These are phyloP conservation scores for Eulithis testata DNA, from an alignment of 2,888 invertebrate species.

Conservation along the genomic window DNA sequence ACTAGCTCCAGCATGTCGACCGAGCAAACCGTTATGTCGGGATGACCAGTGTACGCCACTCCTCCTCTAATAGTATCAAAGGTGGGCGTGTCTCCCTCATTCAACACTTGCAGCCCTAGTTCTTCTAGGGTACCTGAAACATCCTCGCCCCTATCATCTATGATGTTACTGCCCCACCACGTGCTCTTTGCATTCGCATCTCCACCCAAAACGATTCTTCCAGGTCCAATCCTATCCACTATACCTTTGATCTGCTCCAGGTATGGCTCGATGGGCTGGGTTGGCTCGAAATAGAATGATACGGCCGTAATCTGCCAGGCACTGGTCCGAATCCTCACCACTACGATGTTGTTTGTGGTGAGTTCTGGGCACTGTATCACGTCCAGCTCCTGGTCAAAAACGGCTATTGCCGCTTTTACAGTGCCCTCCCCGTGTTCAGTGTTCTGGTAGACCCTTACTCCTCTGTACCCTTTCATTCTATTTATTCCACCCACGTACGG, in stretches of 20 bases:
- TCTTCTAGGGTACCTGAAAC: neutral
- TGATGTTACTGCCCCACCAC: no score
- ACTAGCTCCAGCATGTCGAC: neutral
- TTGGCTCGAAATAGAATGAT: neutral
- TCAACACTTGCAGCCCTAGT: neutral
- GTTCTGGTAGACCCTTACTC: no score
- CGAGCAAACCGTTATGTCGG: neutral
- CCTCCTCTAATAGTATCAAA: neutral
- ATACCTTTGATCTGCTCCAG: neutral
- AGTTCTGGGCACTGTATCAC: no score
- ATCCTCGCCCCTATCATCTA: neutral
- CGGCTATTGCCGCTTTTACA: constrained; percentile 3
- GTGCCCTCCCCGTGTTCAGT: neutral
- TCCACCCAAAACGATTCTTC: no score
- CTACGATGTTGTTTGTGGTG: no score
- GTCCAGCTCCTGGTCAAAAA: neutral
- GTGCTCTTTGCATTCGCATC: no score
- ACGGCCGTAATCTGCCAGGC: neutral
- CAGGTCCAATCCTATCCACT: no score
- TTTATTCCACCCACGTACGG: no score
- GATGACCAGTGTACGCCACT: neutral
- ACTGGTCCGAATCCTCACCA: neutral
- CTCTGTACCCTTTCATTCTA: no score
- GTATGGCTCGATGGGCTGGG: neutral
- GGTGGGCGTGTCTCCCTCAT: neutral